These are phyloP conservation scores for Chaetura pelagica DNA, from an alignment of 2,113 vertebrate species.

Conservation along the genomic window DNA sequence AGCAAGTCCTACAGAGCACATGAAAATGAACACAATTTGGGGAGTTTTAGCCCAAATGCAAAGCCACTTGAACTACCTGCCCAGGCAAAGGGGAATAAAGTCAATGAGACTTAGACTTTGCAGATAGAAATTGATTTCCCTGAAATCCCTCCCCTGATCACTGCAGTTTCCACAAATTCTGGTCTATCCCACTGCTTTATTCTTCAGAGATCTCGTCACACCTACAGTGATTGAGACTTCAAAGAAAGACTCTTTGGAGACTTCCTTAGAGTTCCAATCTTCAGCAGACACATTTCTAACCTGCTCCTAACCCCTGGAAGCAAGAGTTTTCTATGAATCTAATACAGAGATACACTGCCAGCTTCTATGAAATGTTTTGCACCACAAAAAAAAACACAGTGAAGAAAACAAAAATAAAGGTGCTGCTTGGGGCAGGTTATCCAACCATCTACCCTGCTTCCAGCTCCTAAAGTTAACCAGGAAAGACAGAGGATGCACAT, in stretches of 20 bases:
- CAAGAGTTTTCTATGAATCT: neutral
- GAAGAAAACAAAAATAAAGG: neutral
- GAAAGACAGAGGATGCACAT: fast-evolving
- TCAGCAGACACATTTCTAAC: neutral
- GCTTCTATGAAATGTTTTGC: neutral
- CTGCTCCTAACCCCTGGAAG: neutral
- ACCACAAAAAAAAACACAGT: neutral
- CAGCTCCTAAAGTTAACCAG: neutral
- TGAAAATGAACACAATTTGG: neutral
- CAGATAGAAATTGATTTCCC: neutral
- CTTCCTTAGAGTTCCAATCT: neutral
- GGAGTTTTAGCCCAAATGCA: neutral
- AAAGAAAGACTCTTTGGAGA: neutral
- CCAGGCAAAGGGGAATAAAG: neutral
- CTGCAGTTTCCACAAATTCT: neutral
- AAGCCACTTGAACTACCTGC: neutral
- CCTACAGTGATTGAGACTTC: neutral
- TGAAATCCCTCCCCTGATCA: neutral
- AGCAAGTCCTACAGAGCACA: fast-evolving
- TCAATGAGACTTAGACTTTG: neutral
- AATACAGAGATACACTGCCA: neutral
- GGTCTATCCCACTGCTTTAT: neutral
- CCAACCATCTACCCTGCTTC: fast-evolving
- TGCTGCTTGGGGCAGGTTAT: neutral
- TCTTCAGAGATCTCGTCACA: neutral